Percentiles rank a stretch among this genome's conserved stretches.
phyloP scores from a whole-genome alignment of 1,140 invertebrate species.

The Harpegnathos saltator region DNA sequence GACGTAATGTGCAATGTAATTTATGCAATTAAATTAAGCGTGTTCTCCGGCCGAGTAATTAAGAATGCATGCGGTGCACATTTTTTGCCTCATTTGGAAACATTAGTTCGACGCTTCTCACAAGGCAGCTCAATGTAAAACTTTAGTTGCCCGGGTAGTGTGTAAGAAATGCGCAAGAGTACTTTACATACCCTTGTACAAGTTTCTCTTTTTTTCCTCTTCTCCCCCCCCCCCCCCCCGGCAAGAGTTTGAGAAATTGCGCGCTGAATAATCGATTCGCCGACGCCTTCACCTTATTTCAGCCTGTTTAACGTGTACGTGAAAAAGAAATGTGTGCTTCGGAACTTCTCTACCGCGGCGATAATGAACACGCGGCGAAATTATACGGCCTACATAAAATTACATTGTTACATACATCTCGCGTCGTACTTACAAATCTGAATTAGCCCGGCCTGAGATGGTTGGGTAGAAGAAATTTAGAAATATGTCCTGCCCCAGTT shows the following conservation, averaged over 20 bases:
- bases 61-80: not conserved
- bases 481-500: slow-evolving; percentile 17
- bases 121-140: slow-evolving; percentile 22
- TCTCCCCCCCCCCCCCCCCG: no score
- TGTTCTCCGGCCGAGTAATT: slow-evolving; percentile 6
- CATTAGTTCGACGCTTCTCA: not conserved
- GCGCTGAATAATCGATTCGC: not conserved
- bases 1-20: slow-evolving; percentile 18
- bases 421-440: no score
- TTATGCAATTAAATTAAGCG: slow-evolving; percentile 41
- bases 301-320: not conserved
- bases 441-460: slow-evolving; percentile 3
- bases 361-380: not conserved
- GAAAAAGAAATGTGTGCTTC: slow-evolving; percentile 19
- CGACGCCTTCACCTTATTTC: not conserved
- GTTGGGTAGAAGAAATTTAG: not conserved
- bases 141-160: not conserved
- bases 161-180: not conserved
- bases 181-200: not conserved
- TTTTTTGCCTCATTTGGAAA: not conserved
- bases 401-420: not conserved
- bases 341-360: not conserved
- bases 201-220: not conserved
- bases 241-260: not conserved
- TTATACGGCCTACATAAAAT: not conserved